Conservation (phyloP, 2,888 invertebrate genomes). For the Andrena chrysosceles region DNA sequence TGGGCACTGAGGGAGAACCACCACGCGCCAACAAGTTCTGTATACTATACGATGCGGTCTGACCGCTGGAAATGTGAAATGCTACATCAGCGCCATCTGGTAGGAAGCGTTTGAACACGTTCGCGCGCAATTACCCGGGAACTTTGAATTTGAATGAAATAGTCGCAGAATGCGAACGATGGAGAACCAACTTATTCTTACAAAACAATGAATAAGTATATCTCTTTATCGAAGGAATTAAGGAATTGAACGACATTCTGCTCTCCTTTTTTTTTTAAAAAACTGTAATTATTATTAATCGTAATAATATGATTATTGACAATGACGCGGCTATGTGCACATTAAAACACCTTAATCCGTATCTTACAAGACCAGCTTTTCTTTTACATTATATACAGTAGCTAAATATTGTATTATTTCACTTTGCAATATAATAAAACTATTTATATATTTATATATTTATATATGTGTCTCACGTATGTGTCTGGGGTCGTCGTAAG, state of each 20-base stretch:
- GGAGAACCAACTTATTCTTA: too few species aligned
- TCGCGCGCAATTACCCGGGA: too few species aligned
- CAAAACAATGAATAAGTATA: neutral
- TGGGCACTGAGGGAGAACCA: too few species aligned
- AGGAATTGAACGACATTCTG: conserved; percentile 86
- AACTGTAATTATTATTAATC: conserved; percentile 85
- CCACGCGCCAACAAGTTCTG: neutral
- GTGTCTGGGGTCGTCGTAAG: conserved; percentile 46
- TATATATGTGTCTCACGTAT: conserved; percentile 66
- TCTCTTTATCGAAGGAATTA: neutral
- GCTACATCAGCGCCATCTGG: neutral
- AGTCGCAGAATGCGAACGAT: too few species aligned
- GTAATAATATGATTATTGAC: conserved; percentile 85
- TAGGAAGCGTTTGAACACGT: too few species aligned
- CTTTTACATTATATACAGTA: conserved; percentile 85
- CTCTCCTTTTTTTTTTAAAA: conserved; percentile 74
- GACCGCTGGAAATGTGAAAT: neutral
- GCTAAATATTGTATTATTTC: conserved; percentile 82
- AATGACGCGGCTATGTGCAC: conserved; percentile 86
- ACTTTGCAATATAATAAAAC: conserved; percentile 81
- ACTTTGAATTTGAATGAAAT: too few species aligned
- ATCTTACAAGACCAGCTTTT: conserved; percentile 86
- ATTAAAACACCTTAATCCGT: conserved; percentile 86
- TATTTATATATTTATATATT: conserved; percentile 78
- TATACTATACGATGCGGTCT: too few species aligned